phyloP scores from a whole-genome alignment of 2,113 vertebrate genomes.

The Mellivora capensis region DNA sequence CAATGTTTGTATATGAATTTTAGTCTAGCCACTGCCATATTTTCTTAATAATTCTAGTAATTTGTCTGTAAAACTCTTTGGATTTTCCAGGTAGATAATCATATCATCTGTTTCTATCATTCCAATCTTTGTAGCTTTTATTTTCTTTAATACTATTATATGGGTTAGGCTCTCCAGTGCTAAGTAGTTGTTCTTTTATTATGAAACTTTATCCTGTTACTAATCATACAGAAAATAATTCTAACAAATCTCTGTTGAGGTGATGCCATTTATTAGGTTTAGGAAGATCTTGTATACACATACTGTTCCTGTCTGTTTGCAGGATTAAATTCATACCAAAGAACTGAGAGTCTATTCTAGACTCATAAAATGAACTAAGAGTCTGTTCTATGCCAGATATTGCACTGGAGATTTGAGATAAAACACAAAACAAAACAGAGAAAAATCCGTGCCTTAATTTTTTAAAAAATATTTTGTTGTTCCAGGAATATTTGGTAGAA shows the following conservation, averaged over 20 bases:
- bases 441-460: neutral
- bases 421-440: neutral
- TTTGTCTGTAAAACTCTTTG: neutral
- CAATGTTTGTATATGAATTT: neutral
- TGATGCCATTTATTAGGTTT: neutral
- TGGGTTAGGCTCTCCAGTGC: neutral
- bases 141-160: neutral
- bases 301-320: neutral
- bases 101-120: neutral
- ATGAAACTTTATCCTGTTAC: neutral
- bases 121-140: neutral
- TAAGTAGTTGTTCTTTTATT: neutral
- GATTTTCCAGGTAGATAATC: neutral
- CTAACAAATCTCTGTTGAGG: neutral
- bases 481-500: neutral
- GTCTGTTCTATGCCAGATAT: neutral
- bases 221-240: conserved; percentile 3
- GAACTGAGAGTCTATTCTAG: neutral
- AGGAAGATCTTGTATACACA: neutral
- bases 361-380: neutral
- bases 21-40: neutral
- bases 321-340: neutral
- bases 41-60: conserved; percentile 19
- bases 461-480: neutral
- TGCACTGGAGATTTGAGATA: neutral